Conservation (phyloP, 2,888 invertebrate species). For the Tetramorium bicarinatum region DNA sequence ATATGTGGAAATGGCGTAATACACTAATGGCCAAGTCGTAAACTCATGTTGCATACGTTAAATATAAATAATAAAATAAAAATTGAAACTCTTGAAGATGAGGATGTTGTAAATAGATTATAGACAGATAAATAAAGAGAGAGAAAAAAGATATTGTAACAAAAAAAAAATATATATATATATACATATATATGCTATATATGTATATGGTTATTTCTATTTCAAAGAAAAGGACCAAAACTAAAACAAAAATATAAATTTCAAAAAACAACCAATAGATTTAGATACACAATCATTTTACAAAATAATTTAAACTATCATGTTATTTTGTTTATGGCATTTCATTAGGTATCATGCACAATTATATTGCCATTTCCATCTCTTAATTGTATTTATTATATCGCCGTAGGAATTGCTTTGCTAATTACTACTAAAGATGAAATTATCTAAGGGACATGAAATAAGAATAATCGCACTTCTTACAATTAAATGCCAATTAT, state of each 20-base stretch:
- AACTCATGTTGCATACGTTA: background rate
- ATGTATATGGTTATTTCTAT: background rate
- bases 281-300: constrained; percentile 10
- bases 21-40: background rate
- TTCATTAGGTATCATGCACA: background rate
- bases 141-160: background rate
- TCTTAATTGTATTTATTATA: constrained; percentile 65
- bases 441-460: constrained; percentile 33
- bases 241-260: constrained; percentile 45
- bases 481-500: constrained; percentile 69
- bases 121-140: background rate
- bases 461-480: constrained; percentile 30
- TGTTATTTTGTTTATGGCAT: constrained; percentile 28
- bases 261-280: constrained; percentile 1
- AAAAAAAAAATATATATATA: background rate
- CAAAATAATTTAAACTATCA: background rate
- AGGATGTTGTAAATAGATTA: background rate
- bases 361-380: constrained; percentile 24
- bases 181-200: background rate
- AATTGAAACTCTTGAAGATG: background rate
- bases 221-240: constrained; percentile 69
- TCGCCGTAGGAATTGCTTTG: constrained; percentile 65
- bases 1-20: background rate
- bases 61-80: constrained; percentile 1
- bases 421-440: constrained; percentile 42